These are phyloP conservation scores for Pseudomyrmex flavicornis DNA, from an alignment of 1,140 invertebrate genomes.

Conservation along the genomic window DNA sequence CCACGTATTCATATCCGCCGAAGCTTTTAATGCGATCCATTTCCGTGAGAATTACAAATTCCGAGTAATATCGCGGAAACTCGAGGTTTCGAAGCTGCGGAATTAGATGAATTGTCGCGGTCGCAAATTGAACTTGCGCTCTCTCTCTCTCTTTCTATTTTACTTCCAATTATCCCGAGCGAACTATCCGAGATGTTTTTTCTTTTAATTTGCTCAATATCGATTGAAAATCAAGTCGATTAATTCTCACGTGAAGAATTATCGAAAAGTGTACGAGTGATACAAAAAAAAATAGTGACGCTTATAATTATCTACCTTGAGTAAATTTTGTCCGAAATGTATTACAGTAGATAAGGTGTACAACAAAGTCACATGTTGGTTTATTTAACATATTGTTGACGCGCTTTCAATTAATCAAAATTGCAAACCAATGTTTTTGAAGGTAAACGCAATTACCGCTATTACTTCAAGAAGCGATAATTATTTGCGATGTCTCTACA, in stretches of 20 bases:
- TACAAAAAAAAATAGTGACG: background rate
- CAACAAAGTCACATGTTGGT: background rate
- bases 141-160: too few relatives aligned
- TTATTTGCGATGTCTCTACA: constrained; percentile 7
- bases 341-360: background rate
- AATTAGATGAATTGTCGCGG: constrained; percentile 27
- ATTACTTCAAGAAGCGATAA: constrained; percentile 15
- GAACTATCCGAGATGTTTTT: background rate
- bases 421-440: constrained; percentile 7
- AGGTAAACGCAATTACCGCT: background rate
- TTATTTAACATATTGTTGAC: too few relatives aligned
- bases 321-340: too few relatives aligned
- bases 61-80: constrained; percentile 17
- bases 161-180: constrained; percentile 12
- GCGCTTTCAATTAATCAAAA: background rate
- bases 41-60: constrained; percentile 17
- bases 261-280: background rate
- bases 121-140: constrained; percentile 21
- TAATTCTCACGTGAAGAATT: constrained; percentile 17
- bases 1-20: constrained; percentile 39
- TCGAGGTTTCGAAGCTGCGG: constrained; percentile 18
- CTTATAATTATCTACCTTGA: background rate
- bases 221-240: constrained; percentile 11
- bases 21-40: constrained; percentile 20
- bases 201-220: constrained; percentile 17